These are phyloP conservation scores for Agrilus biguttatus DNA, from an alignment of 2,888 invertebrate species.

Conservation along the genomic window DNA sequence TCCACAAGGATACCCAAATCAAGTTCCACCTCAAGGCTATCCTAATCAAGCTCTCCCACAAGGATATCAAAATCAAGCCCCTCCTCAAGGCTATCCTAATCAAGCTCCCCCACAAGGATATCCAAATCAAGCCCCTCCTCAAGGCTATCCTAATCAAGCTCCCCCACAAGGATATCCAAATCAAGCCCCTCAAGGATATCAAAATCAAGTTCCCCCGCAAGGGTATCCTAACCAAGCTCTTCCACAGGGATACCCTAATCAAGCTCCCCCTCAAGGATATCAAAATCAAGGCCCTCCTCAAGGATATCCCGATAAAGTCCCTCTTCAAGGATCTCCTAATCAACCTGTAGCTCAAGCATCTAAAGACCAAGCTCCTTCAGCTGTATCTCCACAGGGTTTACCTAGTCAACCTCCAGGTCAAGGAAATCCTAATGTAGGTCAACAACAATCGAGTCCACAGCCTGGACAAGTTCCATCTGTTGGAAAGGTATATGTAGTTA, in stretches of 20 bases:
- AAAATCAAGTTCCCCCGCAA: slow-evolving; percentile 5
- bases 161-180: slow-evolving; percentile 1
- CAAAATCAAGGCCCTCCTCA: slow-evolving; percentile 9
- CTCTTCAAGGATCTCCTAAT: slow-evolving; percentile 6
- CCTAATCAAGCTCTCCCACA: not conserved
- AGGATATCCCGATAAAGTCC: slow-evolving; percentile 17
- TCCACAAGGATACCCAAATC: not conserved
- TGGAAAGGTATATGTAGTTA: no score
- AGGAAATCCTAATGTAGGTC: slow-evolving; percentile 3
- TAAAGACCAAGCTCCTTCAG: not conserved
- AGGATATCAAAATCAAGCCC: slow-evolving; percentile 4
- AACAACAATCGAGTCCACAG: slow-evolving; percentile 5
- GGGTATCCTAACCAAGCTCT: slow-evolving; percentile 6
- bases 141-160: slow-evolving; percentile 5
- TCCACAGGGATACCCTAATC: slow-evolving; percentile 6
- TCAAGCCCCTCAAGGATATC: slow-evolving; percentile 4
- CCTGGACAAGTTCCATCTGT: slow-evolving; percentile 2
- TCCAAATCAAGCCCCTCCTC: slow-evolving; percentile 6
- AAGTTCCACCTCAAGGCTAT: slow-evolving; percentile 7
- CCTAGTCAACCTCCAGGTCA: slow-evolving; percentile 1
- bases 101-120: slow-evolving; percentile 8
- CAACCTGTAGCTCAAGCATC: not conserved
- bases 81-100: slow-evolving; percentile 5
- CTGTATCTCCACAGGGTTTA: not conserved
- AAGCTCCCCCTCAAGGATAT: slow-evolving; percentile 10